Evolutionary conservation across 2,888 invertebrate species (phyloP).

Genomic region (Yponomeuta evonymella): DNA sequence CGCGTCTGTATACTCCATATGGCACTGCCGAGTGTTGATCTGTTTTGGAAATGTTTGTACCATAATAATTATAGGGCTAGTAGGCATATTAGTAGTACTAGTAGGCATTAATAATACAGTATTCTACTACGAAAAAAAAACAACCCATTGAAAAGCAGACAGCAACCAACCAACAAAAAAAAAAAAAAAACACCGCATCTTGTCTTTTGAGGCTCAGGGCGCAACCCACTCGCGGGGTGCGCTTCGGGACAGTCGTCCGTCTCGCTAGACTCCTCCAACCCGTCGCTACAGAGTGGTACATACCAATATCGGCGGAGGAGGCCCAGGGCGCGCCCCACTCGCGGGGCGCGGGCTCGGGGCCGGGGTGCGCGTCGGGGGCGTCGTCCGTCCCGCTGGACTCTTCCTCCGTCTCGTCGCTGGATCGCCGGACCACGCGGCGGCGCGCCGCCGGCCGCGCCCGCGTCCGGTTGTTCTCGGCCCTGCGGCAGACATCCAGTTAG

Average conservation of each 20-base stretch:
- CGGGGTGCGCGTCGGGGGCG: conserved; percentile 47
- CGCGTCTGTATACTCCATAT: too few species aligned
- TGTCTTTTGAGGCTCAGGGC: conserved; percentile 69
- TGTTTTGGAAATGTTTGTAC: neutral
- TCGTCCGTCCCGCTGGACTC: conserved; percentile 68
- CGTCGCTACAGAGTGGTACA: conserved; percentile 28
- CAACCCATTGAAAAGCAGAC: too few species aligned
- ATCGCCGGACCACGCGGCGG: conserved; percentile 56
- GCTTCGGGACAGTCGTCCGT: conserved; percentile 58
- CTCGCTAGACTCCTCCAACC: conserved; percentile 57
- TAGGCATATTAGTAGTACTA: too few species aligned
- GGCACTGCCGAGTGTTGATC: too few species aligned
- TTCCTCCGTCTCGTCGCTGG: conserved; percentile 69
- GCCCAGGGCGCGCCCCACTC: conserved; percentile 76
- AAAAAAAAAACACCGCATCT: conserved; percentile 25
- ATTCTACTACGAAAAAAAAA: too few species aligned
- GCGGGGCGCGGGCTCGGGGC: conserved; percentile 64
- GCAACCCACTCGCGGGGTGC: conserved; percentile 60
- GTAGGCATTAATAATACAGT: too few species aligned
- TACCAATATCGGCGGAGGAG: conserved; percentile 63
- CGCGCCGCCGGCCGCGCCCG: conserved; percentile 50
- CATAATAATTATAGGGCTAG: neutral
- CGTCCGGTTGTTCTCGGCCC: conserved; percentile 53
- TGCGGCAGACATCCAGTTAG: conserved; percentile 6
- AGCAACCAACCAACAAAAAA: too few species aligned